phyloP scores from a whole-genome alignment of 1,140 invertebrate species.

The Samia ricini region DNA sequence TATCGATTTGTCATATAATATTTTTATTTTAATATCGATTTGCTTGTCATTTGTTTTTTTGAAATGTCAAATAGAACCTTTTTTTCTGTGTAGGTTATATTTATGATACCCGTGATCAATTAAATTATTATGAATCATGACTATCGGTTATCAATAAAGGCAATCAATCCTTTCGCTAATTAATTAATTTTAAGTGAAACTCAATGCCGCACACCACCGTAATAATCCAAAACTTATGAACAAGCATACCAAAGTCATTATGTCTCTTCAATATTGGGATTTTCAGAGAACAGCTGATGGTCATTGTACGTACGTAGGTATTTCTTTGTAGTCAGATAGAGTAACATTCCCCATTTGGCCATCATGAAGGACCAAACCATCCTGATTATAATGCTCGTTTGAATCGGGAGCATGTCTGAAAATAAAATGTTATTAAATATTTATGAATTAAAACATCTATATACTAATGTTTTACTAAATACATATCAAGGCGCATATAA shows the following conservation, averaged over 20 bases:
- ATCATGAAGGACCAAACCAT: constrained; percentile 67
- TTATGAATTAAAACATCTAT: neutral
- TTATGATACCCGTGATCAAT: too few species aligned
- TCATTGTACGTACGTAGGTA: constrained; percentile 63
- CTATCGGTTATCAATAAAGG: neutral
- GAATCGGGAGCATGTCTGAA: constrained; percentile 54
- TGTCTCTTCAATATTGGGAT: constrained; percentile 65
- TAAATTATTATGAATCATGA: too few species aligned
- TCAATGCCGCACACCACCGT: neutral
- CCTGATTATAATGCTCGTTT: constrained; percentile 55
- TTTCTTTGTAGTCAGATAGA: constrained; percentile 54
- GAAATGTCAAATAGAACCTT: too few species aligned
- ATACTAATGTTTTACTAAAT: too few species aligned
- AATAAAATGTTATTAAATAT: constrained; percentile 10
- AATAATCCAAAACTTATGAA: neutral
- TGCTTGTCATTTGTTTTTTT: too few species aligned
- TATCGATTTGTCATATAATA: too few species aligned
- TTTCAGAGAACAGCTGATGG: constrained; percentile 62
- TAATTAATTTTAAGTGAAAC: neutral
- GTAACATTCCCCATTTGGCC: constrained; percentile 61
- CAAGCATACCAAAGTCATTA: constrained; percentile 28
- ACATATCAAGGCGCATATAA: too few species aligned
- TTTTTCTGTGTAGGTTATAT: too few species aligned
- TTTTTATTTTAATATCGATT: too few species aligned
- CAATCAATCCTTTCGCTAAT: neutral